These are phyloP conservation scores for Brachionus rubens DNA, from an alignment of 1,140 invertebrate species.

Conservation along the genomic window DNA sequence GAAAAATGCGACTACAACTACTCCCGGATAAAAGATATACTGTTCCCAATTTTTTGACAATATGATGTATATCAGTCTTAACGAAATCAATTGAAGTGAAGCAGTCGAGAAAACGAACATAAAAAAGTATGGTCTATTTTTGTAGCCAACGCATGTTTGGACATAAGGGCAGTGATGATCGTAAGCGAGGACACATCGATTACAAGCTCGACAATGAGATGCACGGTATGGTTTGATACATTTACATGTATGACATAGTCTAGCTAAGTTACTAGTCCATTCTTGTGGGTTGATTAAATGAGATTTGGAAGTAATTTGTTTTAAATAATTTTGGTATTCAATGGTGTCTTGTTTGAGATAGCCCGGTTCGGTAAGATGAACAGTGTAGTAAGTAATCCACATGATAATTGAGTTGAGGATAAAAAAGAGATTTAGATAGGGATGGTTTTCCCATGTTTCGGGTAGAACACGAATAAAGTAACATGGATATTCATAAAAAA, in stretches of 20 bases:
- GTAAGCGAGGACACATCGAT: conserved; percentile 57
- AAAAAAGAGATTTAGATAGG: conserved; percentile 80
- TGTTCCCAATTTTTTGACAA: background rate
- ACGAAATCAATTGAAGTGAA: background rate
- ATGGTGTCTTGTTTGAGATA: conserved; percentile 82
- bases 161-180: conserved; percentile 62
- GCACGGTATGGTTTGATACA: conserved; percentile 66
- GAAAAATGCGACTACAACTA: background rate
- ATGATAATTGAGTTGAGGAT: conserved; percentile 82
- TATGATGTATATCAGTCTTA: background rate
- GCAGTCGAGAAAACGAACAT: conserved; percentile 52
- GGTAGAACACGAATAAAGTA: conserved; percentile 70
- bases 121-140: conserved; percentile 59
- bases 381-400: conserved; percentile 86
- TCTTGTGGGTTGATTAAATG: conserved; percentile 59
- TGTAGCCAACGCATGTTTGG: conserved; percentile 59
- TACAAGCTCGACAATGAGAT: conserved; percentile 60
- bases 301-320: conserved; percentile 52
- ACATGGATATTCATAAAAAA: conserved; percentile 71
- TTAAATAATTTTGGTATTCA: conserved; percentile 80
- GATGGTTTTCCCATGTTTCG: conserved; percentile 80
- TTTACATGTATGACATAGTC: conserved; percentile 83
- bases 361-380: conserved; percentile 80
- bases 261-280: conserved; percentile 79
- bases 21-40: conserved; percentile 15